Base-by-base conservation (phyloP, 2,113 vertebrate species). In the Gavia stellata region DNA sequence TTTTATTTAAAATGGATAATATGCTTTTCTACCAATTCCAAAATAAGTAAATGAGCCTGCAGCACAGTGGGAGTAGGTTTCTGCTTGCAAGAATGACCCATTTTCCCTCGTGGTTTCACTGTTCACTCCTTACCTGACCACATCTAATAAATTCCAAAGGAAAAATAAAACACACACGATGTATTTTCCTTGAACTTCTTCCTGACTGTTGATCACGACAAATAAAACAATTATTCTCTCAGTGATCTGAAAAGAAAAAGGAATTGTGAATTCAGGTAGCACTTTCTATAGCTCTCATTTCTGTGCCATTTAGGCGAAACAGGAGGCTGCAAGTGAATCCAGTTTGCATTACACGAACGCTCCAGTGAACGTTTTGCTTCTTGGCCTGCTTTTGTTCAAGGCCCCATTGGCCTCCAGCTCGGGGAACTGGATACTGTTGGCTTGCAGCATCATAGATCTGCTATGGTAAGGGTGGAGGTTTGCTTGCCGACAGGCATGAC, bases 141-240 rank as follows among this genome's bases (percentile, higher is more conserved):
- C 97, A 92, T 99, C 99, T 95, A 98, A 84, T 42, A 98, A 96
- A 95, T 99, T 99, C 99, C 99, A 99, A 85, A 99, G 97, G 97
- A 99, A 98, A 98, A 99, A 99, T 97, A 98, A 98, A 80, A 98
- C 89, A 80, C 98, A 99, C 74, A 99, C 99, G 0, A 99, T 75
- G 0, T 98, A 98, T 97, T 99, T 99, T 65, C 98, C 99, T 97
- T 99, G 99, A 88, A 99, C 90, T 96, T 99, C 99, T 95, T 99
- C 99, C 96, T 99, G 98, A 95, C 98, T 98, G 93, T 97, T 97
- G 96, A 99, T 98, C 85, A 99, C 98, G 21, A 98, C 96, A 73
- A 99, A 98, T 88, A 99, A 96, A 91, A 99, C 96, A 66, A 99
- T 91, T 91, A 99, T 98, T 97, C 99, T 99, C 95, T 99, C 99